Evolutionary conservation across 2,888 invertebrate genomes (phyloP).

Genomic region (Cheilosia grossa): DNA sequence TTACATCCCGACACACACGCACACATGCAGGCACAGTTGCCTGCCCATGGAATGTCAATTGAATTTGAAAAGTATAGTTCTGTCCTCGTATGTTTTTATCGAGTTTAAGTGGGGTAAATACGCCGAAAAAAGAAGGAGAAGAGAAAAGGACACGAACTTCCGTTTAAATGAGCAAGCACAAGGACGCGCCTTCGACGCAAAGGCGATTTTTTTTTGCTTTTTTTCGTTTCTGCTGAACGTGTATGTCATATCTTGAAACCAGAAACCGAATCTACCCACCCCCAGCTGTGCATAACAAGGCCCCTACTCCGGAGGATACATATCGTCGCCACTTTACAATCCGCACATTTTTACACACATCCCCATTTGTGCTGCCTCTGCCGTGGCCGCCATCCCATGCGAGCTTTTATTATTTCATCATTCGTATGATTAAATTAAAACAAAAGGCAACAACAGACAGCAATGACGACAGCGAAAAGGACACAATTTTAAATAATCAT

Average conservation of each 20-base stretch:
- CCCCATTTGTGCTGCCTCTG: conserved; percentile 27
- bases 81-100: conserved; percentile 5
- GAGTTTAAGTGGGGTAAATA: conserved; percentile 18
- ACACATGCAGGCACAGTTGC: conserved; percentile 16
- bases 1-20: conserved; percentile 43
- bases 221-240: neutral
- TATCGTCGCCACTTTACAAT: conserved; percentile 6
- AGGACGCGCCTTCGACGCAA: no score
- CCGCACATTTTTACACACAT: conserved; percentile 2
- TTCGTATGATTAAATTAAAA: conserved; percentile 74
- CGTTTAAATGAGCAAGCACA: conserved; percentile 37
- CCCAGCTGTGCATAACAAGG: no score
- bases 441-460: conserved; percentile 30
- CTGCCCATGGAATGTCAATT: conserved; percentile 68
- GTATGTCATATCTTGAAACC: conserved; percentile 17
- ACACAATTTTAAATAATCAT: conserved; percentile 73
- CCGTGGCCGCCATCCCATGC: conserved; percentile 38
- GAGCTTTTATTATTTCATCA: conserved; percentile 72
- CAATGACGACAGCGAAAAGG: conserved; percentile 27
- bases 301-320: conserved; percentile 5
- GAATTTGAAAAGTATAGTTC: conserved; percentile 59
- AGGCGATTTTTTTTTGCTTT: conserved; percentile 12
- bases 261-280: conserved; percentile 6
- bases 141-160: conserved; percentile 43
- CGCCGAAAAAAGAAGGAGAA: neutral